These are phyloP conservation scores for Pollenia amentaria DNA, from an alignment of 2,888 invertebrate species.

Conservation along the genomic window DNA sequence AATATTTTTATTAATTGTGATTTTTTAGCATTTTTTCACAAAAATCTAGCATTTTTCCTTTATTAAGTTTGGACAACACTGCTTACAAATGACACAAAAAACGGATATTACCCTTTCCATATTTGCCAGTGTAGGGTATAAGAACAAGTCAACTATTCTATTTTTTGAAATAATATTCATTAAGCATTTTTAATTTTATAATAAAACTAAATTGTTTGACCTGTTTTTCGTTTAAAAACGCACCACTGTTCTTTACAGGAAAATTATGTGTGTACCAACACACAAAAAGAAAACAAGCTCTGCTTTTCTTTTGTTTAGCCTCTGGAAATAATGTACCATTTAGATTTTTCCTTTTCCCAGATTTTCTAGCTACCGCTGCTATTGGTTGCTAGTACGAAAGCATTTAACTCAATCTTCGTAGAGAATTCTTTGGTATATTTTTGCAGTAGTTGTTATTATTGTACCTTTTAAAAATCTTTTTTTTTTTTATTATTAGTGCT, in stretches of 20 bases:
- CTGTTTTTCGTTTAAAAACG: not conserved
- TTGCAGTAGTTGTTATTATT: slow-evolving; percentile 40
- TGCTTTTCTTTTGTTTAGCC: slow-evolving; percentile 22
- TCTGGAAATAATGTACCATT: slow-evolving; percentile 17
- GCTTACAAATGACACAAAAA: too few species aligned
- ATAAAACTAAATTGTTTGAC: too few species aligned
- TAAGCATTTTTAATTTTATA: too few species aligned
- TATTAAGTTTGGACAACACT: too few species aligned
- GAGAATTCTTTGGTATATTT: slow-evolving; percentile 34
- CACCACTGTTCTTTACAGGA: slow-evolving; percentile 38
- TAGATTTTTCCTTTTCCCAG: not conserved
- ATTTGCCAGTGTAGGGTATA: too few species aligned
- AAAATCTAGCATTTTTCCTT: too few species aligned
- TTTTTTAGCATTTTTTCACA: too few species aligned
- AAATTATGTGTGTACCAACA: slow-evolving; percentile 34
- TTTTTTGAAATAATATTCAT: too few species aligned
- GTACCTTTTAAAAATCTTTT: slow-evolving; percentile 49
- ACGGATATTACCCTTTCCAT: too few species aligned
- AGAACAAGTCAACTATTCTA: too few species aligned
- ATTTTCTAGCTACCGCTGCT: slow-evolving; percentile 6
- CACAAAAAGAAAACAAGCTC: slow-evolving; percentile 21
- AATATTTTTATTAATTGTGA: too few species aligned
- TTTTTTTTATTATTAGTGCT: slow-evolving; percentile 39
- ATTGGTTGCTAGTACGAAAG: not conserved
- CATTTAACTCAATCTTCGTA: slow-evolving; percentile 28